phyloP scores from a whole-genome alignment of 2,113 vertebrate genomes.

The Grammomys surdaster region DNA sequence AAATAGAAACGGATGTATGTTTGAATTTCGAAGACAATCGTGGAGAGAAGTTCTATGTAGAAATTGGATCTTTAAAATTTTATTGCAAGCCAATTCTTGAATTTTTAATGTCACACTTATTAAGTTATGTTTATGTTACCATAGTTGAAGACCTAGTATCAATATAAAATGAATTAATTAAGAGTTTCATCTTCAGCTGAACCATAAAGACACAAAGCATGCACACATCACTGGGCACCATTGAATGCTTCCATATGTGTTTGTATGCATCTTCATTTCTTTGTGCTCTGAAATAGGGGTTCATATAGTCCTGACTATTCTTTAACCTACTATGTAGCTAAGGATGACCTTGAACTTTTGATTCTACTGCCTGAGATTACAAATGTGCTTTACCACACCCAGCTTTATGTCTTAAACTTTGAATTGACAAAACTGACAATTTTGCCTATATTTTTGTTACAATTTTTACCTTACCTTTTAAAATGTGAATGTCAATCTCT shows the following conservation, averaged over 20 bases:
- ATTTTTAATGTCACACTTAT: slow-evolving; percentile 46
- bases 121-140: slow-evolving; percentile 11
- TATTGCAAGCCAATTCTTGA: slow-evolving; percentile 14
- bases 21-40: background rate
- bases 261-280: background rate
- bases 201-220: background rate
- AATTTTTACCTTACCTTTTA: slow-evolving; percentile 16
- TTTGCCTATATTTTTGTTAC: background rate
- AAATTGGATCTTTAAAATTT: background rate
- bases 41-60: slow-evolving; percentile 2
- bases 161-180: background rate
- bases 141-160: slow-evolving; percentile 9
- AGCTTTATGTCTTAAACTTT: background rate
- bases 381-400: background rate
- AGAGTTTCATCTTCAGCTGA: background rate
- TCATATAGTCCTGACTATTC: background rate
- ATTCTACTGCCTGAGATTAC: background rate
- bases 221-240: background rate
- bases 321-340: background rate
- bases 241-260: background rate
- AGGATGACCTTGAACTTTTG: background rate
- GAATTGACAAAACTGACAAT: background rate
- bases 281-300: background rate
- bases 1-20: background rate
- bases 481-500: background rate